Evolutionary conservation across 2,113 vertebrate species (phyloP).

Genomic region (Dinomys branickii): DNA sequence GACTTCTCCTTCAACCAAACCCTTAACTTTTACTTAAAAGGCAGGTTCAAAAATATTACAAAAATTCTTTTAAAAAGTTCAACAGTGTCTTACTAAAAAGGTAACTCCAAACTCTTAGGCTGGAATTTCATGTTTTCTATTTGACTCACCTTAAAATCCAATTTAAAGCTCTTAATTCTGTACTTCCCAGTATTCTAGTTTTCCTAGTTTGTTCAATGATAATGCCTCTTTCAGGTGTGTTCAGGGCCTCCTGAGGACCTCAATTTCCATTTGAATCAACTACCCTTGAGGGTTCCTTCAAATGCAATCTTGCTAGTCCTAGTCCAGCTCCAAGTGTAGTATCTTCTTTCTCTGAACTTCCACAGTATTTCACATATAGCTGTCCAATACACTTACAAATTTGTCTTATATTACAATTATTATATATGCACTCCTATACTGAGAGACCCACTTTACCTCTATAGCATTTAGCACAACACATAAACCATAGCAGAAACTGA

Average conservation of each 20-base stretch:
- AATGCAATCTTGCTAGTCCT: background rate
- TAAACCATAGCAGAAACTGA: background rate
- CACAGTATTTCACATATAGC: background rate
- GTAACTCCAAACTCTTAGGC: background rate
- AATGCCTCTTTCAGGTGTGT: background rate
- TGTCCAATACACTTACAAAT: background rate
- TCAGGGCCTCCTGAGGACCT: background rate
- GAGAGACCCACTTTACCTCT: background rate
- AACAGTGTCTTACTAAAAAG: background rate
- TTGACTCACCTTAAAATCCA: background rate
- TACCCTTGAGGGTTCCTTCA: background rate
- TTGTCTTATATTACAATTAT: background rate
- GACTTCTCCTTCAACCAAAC: constrained; percentile 1
- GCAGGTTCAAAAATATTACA: background rate
- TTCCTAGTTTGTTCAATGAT: background rate
- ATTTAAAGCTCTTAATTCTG: background rate
- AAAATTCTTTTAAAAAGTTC: constrained; percentile 36
- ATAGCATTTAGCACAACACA: background rate
- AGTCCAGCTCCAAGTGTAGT: background rate
- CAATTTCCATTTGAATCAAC: background rate
- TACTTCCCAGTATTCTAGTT: background rate
- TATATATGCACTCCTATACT: background rate
- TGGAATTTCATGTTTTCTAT: background rate
- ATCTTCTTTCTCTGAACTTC: background rate
- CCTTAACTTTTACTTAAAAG: constrained; percentile 41